These are phyloP conservation scores for Genyomyrus donnyi DNA, from an alignment of 2,113 vertebrate species.

Conservation along the genomic window DNA sequence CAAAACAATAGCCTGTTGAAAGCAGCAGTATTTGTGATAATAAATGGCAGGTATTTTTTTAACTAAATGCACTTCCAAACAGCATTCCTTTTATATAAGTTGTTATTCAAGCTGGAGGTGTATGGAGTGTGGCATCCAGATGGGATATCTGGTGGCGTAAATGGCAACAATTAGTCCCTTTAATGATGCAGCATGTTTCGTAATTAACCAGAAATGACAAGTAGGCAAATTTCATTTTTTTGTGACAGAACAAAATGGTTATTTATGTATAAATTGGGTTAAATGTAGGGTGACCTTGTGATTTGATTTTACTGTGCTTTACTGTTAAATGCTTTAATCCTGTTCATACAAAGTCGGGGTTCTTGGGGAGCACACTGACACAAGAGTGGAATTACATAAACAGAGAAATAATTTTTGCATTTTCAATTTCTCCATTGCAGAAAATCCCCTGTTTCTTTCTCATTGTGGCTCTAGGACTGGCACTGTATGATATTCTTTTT, in stretches of 20 bases:
- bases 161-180: neutral
- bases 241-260: neutral
- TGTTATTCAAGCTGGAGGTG: neutral
- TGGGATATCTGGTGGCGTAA: neutral
- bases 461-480: neutral
- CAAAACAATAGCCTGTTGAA: neutral
- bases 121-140: neutral
- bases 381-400: neutral
- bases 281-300: neutral
- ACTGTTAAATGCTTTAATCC: neutral
- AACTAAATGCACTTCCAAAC: neutral
- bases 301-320: neutral
- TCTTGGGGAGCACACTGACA: neutral
- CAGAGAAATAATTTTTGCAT: neutral
- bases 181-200: neutral
- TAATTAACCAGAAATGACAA: slow-evolving; percentile 4
- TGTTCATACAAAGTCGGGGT: neutral
- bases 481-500: neutral
- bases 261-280: neutral
- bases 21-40: neutral
- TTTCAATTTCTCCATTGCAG: slow-evolving; percentile 22
- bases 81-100: neutral
- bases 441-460: neutral
- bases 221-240: neutral
- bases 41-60: neutral